Evolutionary conservation across 2,797 vertebrate species (phyloP).

Genomic region (Lates japonicus): DNA sequence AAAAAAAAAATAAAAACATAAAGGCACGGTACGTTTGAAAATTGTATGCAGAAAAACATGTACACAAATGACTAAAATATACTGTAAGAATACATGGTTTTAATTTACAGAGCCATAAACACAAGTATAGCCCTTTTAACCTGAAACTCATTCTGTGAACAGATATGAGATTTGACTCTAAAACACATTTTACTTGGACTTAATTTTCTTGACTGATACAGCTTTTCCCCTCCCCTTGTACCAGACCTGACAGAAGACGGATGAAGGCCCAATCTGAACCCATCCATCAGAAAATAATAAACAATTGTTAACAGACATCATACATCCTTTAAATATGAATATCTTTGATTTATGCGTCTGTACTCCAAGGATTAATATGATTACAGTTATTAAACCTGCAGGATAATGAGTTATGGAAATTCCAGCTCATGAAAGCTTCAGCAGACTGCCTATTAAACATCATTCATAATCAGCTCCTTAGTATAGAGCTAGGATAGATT

Average conservation of each 20-base stretch:
- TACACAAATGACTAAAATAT: too few relatives aligned
- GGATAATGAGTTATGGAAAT: conserved; percentile 79
- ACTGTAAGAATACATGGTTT: neutral
- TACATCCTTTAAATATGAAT: conserved; percentile 64
- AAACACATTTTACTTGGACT: conserved; percentile 6
- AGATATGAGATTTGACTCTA: neutral
- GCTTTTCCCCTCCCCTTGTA: neutral
- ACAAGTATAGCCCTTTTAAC: neutral
- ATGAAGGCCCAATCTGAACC: conserved; percentile 19
- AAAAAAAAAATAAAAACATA: neutral
- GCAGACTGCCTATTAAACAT: conserved; percentile 64
- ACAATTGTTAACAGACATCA: conserved; percentile 60
- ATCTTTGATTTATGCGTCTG: conserved; percentile 64
- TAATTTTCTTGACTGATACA: neutral
- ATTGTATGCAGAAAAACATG: neutral
- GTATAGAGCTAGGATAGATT: conserved; percentile 64
- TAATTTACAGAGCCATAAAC: neutral
- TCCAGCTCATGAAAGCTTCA: conserved; percentile 65
- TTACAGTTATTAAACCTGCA: conserved; percentile 78
- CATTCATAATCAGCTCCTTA: conserved; percentile 72
- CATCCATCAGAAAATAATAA: conserved; percentile 70
- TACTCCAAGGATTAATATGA: conserved; percentile 69
- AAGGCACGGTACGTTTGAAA: neutral
- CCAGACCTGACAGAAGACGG: conserved; percentile 48
- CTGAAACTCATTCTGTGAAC: neutral